Evolutionary conservation across 1,140 invertebrate genomes (phyloP).

Genomic region (Ostrea edulis): DNA sequence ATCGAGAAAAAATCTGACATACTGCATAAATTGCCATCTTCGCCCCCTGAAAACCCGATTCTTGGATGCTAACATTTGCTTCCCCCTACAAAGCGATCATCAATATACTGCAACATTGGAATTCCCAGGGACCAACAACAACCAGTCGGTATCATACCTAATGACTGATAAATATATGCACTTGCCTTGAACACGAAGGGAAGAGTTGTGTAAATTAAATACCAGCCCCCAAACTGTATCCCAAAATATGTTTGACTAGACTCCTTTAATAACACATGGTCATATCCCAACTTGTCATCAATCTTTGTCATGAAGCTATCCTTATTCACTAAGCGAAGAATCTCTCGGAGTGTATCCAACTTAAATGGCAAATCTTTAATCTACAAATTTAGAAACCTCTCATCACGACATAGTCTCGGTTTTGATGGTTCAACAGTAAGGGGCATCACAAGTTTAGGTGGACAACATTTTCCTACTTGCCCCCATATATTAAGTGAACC

Average conservation of each 20-base stretch:
- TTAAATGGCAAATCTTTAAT: conserved; percentile 49
- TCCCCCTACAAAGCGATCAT: conserved; percentile 47
- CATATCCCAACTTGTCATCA: conserved; percentile 62
- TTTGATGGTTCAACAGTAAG: conserved; percentile 47
- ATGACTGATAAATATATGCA: conserved; percentile 53
- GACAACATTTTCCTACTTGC: conserved; percentile 27
- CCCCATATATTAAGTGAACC: not conserved
- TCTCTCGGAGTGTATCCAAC: conserved; percentile 44
- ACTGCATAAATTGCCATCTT: too few species aligned
- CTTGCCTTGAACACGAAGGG: conserved; percentile 59
- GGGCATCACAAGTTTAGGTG: conserved; percentile 40
- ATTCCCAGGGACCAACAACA: conserved; percentile 43
- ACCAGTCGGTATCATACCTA: conserved; percentile 23
- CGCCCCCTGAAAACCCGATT: conserved; percentile 20
- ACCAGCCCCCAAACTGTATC: conserved; percentile 53
- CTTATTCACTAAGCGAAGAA: conserved; percentile 43
- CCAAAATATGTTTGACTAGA: conserved; percentile 55
- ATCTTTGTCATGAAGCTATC: not conserved
- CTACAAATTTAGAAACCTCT: conserved; percentile 52
- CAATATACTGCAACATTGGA: conserved; percentile 52
- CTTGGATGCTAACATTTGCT: not conserved
- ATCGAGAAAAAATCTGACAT: conserved; percentile 36
- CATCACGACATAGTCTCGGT: conserved; percentile 54
- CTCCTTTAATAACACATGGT: conserved; percentile 47
- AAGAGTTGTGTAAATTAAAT: conserved; percentile 50